Evolutionary conservation across 2,888 invertebrate genomes (phyloP).

Genomic region (Pterostichus niger): DNA sequence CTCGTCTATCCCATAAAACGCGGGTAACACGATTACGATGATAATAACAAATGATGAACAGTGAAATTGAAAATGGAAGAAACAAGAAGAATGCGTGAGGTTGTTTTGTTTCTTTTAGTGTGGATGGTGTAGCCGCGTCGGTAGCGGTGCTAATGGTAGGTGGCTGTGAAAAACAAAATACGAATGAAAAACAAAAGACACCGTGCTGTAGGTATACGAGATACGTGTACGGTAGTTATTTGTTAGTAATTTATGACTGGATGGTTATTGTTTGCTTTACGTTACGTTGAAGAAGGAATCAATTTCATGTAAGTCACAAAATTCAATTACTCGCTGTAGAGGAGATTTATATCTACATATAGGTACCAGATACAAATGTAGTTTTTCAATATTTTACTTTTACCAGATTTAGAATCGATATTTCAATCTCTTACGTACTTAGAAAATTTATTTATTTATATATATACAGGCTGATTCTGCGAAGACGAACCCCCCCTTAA

Average conservation of each 20-base stretch:
- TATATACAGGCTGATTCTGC: no score
- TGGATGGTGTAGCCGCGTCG: background rate
- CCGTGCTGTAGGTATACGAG: background rate
- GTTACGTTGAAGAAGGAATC: conserved; percentile 28
- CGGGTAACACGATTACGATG: conserved; percentile 22
- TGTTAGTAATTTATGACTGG: conserved; percentile 10
- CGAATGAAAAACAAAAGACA: conserved; percentile 37
- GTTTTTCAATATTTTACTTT: no score
- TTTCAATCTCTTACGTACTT: no score
- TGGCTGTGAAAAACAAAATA: conserved; percentile 43
- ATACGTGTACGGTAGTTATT: background rate
- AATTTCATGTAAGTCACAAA: conserved; percentile 13
- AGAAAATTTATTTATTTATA: no score
- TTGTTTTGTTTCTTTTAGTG: conserved; percentile 14
- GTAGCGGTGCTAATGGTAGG: conserved; percentile 33
- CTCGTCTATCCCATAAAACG: conserved; percentile 6
- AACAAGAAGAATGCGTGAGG: conserved; percentile 10
- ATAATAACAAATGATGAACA: conserved; percentile 38
- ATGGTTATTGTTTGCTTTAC: conserved; percentile 22
- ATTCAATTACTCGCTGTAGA: no score
- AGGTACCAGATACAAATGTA: no score
- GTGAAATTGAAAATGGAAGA: conserved; percentile 10
- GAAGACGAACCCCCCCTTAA: no score
- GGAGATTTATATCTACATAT: no score
- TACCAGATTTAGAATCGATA: no score